Percentiles rank a stretch among this genome's conserved stretches.
Evolutionary conservation across 1,140 invertebrate species (phyloP).

Genomic region (Planococcus citri): DNA sequence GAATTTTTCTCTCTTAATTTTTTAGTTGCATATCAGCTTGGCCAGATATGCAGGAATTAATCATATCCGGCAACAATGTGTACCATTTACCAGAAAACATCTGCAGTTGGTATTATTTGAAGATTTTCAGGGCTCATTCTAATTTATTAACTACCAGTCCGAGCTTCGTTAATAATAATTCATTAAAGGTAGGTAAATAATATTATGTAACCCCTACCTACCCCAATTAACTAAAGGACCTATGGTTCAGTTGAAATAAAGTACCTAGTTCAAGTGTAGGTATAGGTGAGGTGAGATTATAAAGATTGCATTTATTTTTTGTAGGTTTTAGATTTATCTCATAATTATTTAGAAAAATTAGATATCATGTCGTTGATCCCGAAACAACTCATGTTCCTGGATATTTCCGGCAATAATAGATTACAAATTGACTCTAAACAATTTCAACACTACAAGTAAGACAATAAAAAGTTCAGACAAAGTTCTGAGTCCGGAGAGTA

Average conservation of each 20-base stretch:
- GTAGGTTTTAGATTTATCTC: slow-evolving; percentile 64
- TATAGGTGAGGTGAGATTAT: too few species aligned
- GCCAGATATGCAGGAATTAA: slow-evolving; percentile 64
- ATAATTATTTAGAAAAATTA: slow-evolving; percentile 66
- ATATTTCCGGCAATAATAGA: slow-evolving; percentile 68
- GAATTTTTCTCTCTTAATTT: background rate
- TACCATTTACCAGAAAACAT: slow-evolving; percentile 62
- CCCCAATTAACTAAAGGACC: too few species aligned
- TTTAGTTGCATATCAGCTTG: slow-evolving; percentile 53
- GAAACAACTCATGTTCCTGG: slow-evolving; percentile 67
- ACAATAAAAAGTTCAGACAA: too few species aligned
- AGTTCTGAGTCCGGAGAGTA: too few species aligned
- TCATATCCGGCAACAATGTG: slow-evolving; percentile 68
- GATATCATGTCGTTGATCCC: slow-evolving; percentile 61
- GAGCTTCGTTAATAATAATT: slow-evolving; percentile 54
- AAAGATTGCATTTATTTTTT: too few species aligned
- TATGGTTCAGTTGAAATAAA: too few species aligned
- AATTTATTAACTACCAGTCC: slow-evolving; percentile 62
- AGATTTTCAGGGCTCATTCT: slow-evolving; percentile 65
- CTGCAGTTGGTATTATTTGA: slow-evolving; percentile 52
- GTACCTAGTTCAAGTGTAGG: too few species aligned
- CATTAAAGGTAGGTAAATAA: slow-evolving; percentile 44
- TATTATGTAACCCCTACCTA: too few species aligned
- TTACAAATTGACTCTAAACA: slow-evolving; percentile 67
- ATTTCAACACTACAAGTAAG: slow-evolving; percentile 54